Conservation (phyloP, 1,140 invertebrate species). For the Aphelinus certus region DNA sequence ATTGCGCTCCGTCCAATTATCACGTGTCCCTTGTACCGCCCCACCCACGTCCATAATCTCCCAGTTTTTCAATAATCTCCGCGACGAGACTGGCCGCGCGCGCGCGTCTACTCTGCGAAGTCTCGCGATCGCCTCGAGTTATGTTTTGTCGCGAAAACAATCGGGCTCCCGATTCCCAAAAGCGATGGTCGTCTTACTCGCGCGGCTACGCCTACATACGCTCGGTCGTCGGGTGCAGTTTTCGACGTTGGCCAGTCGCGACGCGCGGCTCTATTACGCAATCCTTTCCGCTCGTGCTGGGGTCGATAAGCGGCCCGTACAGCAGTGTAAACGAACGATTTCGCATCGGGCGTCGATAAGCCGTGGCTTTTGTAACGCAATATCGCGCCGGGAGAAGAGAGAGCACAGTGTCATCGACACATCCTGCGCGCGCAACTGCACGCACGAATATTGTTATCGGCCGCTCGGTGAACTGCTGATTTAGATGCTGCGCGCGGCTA, state of each 20-base stretch:
- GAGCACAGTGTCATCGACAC: slow-evolving; percentile 36
- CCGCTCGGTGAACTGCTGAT: background rate
- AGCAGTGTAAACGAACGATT: slow-evolving; percentile 23
- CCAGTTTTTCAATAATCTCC: background rate
- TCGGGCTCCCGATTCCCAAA: no score
- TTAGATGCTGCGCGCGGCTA: no score
- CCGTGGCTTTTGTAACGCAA: background rate
- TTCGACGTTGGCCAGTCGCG: no score
- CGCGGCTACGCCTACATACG: no score
- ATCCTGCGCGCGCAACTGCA: slow-evolving; percentile 45
- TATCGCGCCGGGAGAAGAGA: no score
- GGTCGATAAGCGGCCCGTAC: no score
- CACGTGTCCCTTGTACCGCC: background rate
- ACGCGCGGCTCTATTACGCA: background rate
- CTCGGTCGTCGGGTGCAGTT: no score
- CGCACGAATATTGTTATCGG: slow-evolving; percentile 9
- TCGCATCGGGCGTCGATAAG: slow-evolving; percentile 11
- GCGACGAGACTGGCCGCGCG: background rate
- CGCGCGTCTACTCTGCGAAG: slow-evolving; percentile 5
- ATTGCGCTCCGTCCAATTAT: background rate
- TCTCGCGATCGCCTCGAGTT: background rate
- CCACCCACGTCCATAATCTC: background rate
- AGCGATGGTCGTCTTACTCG: no score
- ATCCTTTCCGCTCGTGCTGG: no score
- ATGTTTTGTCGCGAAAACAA: no score